Percentiles rank a stretch among this genome's conserved stretches.
Conservation (phyloP, 1,140 invertebrate species). For the Anastrepha obliqua region DNA sequence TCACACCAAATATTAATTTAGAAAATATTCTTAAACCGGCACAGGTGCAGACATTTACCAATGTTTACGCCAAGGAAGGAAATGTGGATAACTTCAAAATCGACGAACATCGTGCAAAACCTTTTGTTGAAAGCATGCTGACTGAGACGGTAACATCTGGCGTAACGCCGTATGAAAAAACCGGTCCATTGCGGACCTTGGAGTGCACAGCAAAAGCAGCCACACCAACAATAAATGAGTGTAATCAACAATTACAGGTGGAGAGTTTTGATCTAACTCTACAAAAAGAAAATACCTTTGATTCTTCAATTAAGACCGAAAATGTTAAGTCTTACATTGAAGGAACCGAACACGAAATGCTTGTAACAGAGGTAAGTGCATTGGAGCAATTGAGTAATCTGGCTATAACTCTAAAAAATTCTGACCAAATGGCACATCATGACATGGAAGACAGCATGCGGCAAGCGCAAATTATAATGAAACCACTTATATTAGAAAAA, state of each 20-base stretch:
- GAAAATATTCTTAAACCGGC: slow-evolving; percentile 60
- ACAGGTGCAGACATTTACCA: slow-evolving; percentile 55
- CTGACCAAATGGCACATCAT: not conserved
- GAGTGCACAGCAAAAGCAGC: not conserved
- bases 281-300: slow-evolving; percentile 56
- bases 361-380: not conserved
- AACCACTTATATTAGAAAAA: slow-evolving; percentile 29
- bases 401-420: not conserved
- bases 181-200: not conserved
- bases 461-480: slow-evolving; percentile 22
- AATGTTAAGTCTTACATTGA: slow-evolving; percentile 12
- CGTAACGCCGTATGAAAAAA: slow-evolving; percentile 47
- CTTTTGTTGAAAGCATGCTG: slow-evolving; percentile 59
- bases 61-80: slow-evolving; percentile 62
- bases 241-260: slow-evolving; percentile 33
- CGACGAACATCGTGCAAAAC: slow-evolving; percentile 61
- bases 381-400: slow-evolving; percentile 15
- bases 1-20: slow-evolving; percentile 58
- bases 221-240: slow-evolving; percentile 55
- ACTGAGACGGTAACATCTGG: slow-evolving; percentile 50
- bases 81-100: slow-evolving; percentile 14
- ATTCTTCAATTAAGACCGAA: not conserved
- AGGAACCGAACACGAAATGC: slow-evolving; percentile 16
- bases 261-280: slow-evolving; percentile 56
- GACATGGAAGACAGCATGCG: not conserved